Evolutionary conservation across 2,888 invertebrate species (phyloP).

Genomic region (Noctua fimbriata): DNA sequence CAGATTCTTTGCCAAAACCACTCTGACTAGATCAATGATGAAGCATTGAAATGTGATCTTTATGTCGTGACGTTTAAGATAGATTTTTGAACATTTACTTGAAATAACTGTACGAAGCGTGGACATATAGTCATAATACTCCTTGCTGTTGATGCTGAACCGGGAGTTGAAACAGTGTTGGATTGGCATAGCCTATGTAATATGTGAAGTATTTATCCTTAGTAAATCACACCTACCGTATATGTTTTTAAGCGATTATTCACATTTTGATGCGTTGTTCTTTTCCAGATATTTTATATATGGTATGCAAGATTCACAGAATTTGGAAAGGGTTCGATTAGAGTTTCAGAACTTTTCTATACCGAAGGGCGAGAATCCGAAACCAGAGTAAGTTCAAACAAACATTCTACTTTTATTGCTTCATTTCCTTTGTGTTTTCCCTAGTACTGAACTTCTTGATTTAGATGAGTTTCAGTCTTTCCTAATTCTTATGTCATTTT

Average conservation of each 20-base stretch:
- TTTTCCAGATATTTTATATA: conserved; percentile 97
- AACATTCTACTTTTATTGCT: neutral
- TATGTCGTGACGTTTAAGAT: neutral
- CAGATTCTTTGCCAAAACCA: neutral
- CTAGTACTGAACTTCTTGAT: neutral
- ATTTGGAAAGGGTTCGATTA: conserved; percentile 97
- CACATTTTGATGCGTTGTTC: neutral
- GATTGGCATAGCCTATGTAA: neutral
- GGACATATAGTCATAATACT: neutral
- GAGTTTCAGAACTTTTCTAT: conserved; percentile 97
- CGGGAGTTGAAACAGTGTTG: neutral
- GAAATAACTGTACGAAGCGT: neutral
- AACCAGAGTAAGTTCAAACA: conserved; percentile 93
- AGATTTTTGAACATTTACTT: neutral
- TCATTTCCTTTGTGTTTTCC: neutral
- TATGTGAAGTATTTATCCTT: neutral
- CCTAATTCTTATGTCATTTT: neutral
- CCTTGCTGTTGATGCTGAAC: neutral
- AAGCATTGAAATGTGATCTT: neutral
- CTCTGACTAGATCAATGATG: neutral
- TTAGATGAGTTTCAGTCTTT: neutral
- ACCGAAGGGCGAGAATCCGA: conserved; percentile 94
- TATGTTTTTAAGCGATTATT: neutral
- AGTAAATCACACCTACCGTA: neutral
- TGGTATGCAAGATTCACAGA: conserved; percentile 99